These are phyloP conservation scores for Patiria miniata DNA, from an alignment of 35 echinoderm and acorn worm species.

Conservation along the genomic window DNA sequence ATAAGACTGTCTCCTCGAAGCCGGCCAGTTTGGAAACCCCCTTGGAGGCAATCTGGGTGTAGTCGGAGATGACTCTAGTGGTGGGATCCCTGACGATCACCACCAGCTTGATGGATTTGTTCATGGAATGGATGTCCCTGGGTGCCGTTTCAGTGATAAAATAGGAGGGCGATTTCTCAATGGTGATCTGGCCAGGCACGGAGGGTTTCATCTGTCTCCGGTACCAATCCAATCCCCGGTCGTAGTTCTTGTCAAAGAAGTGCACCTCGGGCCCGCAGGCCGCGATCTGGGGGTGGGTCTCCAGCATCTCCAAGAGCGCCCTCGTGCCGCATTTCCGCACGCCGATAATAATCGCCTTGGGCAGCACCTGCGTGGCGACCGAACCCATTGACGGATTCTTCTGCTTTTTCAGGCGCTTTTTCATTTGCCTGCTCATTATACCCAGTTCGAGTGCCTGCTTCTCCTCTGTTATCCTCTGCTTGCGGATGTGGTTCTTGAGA, in stretches of 20 bases:
- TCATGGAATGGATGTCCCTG: conserved; percentile 67
- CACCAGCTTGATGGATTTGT: conserved; percentile 63
- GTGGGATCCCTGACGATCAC: conserved; percentile 91
- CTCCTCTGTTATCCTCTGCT: not conserved
- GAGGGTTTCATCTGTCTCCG: conserved; percentile 83
- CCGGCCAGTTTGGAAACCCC: conserved; percentile 24
- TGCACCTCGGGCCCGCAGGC: conserved; percentile 77
- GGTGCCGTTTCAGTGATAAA: conserved; percentile 84
- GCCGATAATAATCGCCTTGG: conserved; percentile 93
- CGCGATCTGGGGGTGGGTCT: conserved; percentile 84
- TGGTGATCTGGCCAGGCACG: conserved; percentile 75
- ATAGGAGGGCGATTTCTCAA: conserved; percentile 94
- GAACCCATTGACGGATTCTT: not conserved
- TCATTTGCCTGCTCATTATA: not conserved
- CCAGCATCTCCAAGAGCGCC: conserved; percentile 87
- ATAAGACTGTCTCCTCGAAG: conserved; percentile 60
- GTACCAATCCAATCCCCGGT: conserved; percentile 83
- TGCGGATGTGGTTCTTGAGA: not conserved
- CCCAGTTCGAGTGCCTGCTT: not conserved
- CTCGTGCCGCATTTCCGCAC: conserved; percentile 95
- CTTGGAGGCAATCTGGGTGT: conserved; percentile 67
- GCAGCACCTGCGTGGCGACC: conserved; percentile 36
- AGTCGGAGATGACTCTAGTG: conserved; percentile 82
- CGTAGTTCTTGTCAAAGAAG: conserved; percentile 94
- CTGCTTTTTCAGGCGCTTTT: not conserved